Percentiles rank a stretch among this genome's conserved stretches.
phyloP scores from a whole-genome alignment of 2,888 invertebrate genomes.

The Pyrocoelia pectoralis region DNA sequence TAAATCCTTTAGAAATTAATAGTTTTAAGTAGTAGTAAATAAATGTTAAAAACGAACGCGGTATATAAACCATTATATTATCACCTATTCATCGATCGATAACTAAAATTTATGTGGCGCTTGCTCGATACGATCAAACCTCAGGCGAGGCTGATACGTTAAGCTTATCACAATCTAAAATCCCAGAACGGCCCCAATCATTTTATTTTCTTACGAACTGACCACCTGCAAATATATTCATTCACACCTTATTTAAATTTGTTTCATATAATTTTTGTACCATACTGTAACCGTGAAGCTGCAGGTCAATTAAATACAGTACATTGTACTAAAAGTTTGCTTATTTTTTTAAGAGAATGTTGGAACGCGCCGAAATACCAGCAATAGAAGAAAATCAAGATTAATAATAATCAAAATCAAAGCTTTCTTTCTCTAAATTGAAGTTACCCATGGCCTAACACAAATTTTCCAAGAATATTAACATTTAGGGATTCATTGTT shows the following conservation, averaged over 20 bases:
- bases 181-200: slow-evolving; percentile 30
- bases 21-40: slow-evolving; percentile 11
- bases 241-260: slow-evolving; percentile 22
- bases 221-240: slow-evolving; percentile 26
- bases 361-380: no score
- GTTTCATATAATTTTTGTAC: no score
- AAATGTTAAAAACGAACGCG: slow-evolving; percentile 8
- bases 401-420: no score
- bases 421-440: no score
- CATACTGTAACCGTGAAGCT: no score
- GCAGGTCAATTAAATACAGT: no score
- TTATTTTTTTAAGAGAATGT: no score
- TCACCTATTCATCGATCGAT: slow-evolving; percentile 36
- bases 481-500: no score
- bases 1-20: background rate
- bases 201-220: slow-evolving; percentile 26
- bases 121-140: slow-evolving; percentile 41
- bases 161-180: slow-evolving; percentile 38
- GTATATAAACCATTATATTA: slow-evolving; percentile 35
- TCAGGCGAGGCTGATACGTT: slow-evolving; percentile 39
- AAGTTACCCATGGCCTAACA: no score
- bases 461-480: no score
- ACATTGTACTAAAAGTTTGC: no score
- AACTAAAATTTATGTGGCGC: slow-evolving; percentile 42
- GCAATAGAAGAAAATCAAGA: no score